phyloP scores from a whole-genome alignment of 1,140 invertebrate genomes.

The Drosophila santomea region DNA sequence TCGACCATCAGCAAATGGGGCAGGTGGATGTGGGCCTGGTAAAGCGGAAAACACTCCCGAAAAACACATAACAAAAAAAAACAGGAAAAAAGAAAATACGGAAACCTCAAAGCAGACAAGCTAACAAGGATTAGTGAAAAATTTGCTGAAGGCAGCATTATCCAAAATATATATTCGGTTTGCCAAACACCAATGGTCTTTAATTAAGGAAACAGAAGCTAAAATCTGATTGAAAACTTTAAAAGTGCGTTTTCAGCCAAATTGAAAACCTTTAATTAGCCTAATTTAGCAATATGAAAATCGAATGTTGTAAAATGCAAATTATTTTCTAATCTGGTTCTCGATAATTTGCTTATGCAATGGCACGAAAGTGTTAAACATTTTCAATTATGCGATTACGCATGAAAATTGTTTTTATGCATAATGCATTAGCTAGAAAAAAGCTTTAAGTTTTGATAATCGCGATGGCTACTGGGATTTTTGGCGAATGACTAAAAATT shows the following conservation, averaged over 20 bases:
- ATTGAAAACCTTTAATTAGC: constrained; percentile 21
- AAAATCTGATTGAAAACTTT: constrained; percentile 20
- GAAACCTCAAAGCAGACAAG: constrained; percentile 73
- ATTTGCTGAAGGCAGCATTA: constrained; percentile 38
- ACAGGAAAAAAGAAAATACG: neutral
- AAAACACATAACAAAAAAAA: constrained; percentile 2
- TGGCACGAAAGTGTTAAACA: constrained; percentile 38
- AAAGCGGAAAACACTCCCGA: constrained; percentile 2
- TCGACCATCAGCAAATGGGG: constrained; percentile 50
- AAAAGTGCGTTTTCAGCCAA: neutral
- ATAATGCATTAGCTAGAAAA: neutral
- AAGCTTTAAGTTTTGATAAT: neutral
- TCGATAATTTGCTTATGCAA: constrained; percentile 36
- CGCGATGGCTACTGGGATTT: neutral
- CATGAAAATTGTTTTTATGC: constrained; percentile 23
- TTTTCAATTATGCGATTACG: constrained; percentile 42
- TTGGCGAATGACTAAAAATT: neutral
- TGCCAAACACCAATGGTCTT: constrained; percentile 7
- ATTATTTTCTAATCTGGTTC: constrained; percentile 34
- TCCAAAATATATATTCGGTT: constrained; percentile 35
- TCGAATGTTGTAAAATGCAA: constrained; percentile 27
- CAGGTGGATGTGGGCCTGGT: constrained; percentile 31
- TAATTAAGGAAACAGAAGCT: constrained; percentile 20
- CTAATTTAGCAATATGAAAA: constrained; percentile 5
- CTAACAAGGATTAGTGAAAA: constrained; percentile 63